phyloP scores from a whole-genome alignment of 2,888 invertebrate species.

The Nephrotoma guestfalica region DNA sequence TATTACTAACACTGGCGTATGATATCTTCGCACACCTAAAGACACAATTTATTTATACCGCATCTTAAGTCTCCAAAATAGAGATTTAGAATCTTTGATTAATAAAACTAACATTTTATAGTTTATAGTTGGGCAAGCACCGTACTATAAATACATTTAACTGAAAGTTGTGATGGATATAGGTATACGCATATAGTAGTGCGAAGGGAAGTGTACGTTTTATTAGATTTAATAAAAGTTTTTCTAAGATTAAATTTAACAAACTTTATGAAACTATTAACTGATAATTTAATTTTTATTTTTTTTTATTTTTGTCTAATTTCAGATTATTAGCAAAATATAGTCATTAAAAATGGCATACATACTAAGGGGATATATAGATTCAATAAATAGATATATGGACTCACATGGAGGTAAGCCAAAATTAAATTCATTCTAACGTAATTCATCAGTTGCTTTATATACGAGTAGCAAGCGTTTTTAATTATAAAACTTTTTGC shows the following conservation, averaged over 20 bases:
- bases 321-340: background rate
- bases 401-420: conserved; percentile 67
- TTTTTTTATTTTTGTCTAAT: background rate
- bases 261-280: background rate
- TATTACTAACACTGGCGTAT: background rate
- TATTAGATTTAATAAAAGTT: conserved; percentile 7
- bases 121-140: background rate
- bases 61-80: background rate
- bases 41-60: background rate
- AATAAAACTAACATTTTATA: background rate
- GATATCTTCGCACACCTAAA: background rate
- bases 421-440: background rate
- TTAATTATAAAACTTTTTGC: too few relatives aligned
- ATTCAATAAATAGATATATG: conserved; percentile 63
- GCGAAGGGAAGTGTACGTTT: conserved; percentile 10
- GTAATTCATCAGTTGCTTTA: background rate
- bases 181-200: background rate
- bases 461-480: background rate
- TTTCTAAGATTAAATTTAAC: background rate
- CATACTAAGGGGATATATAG: conserved; percentile 56
- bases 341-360: background rate
- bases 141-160: background rate
- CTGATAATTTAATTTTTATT: conserved; percentile 1
- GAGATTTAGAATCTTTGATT: background rate
- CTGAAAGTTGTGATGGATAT: too few relatives aligned